phyloP scores from a whole-genome alignment of 2,888 invertebrate species.

The Standfussiana lucernea region DNA sequence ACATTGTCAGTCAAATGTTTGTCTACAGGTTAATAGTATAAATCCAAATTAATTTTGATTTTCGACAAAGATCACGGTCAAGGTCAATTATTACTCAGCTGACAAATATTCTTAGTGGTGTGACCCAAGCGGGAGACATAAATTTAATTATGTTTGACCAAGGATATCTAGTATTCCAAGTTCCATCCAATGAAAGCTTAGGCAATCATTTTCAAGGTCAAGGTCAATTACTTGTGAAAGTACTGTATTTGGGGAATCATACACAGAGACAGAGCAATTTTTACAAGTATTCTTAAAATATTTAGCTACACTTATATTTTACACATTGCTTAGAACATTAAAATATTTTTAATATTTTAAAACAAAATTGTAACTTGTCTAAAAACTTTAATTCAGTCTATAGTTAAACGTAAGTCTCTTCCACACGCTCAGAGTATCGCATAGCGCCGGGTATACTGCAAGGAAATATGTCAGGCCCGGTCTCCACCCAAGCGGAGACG shows the following conservation, averaged over 20 bases:
- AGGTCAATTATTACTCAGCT: not conserved
- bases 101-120: not conserved
- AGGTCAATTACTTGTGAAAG: not conserved
- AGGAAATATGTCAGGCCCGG: not conserved
- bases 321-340: slow-evolving; percentile 2
- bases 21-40: not conserved
- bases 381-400: not conserved
- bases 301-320: not conserved
- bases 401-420: not conserved
- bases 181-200: not conserved
- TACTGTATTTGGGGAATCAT: not conserved
- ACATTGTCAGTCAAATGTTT: not conserved
- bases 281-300: not conserved
- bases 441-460: not conserved
- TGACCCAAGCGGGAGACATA: not conserved
- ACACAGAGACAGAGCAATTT: not conserved
- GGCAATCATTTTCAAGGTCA: not conserved
- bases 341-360: not conserved
- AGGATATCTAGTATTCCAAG: not conserved
- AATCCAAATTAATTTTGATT: not conserved
- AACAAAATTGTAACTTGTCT: not conserved
- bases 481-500: not conserved
- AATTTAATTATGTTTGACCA: not conserved
- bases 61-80: not conserved
- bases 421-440: not conserved